A percentile compares a stretch with the other conserved stretches of the same genome.
phyloP scores from a whole-genome alignment of 2,797 vertebrate genomes.

The Ceryle rudis region DNA sequence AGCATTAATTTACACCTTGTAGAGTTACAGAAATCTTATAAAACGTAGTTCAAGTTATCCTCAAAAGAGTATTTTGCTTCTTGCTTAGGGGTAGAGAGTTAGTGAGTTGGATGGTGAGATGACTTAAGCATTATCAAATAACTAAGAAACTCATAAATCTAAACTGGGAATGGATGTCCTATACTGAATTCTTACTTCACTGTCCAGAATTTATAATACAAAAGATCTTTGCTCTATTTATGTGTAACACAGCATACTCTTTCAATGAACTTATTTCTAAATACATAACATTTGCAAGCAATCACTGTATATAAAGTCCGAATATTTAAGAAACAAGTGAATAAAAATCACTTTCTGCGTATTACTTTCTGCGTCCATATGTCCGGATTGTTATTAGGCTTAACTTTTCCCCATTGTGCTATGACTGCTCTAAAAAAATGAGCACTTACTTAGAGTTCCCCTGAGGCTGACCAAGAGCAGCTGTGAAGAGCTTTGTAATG shows the following conservation, averaged over 20 bases:
- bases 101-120: neutral
- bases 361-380: neutral
- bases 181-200: neutral
- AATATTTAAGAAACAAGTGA: neutral
- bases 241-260: neutral
- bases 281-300: neutral
- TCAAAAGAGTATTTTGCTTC: neutral
- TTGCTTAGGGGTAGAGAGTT: neutral
- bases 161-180: neutral
- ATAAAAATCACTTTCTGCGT: neutral
- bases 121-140: neutral
- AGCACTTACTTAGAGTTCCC: neutral
- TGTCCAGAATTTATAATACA: neutral
- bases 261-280: neutral
- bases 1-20: neutral
- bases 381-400: neutral
- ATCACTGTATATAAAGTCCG: neutral
- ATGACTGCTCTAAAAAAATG: fast-evolving
- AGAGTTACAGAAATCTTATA: neutral
- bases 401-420: neutral
- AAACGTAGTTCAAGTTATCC: neutral
- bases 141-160: neutral
- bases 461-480: neutral
- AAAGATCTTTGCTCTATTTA: neutral
- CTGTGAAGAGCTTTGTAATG: neutral